A percentile compares a stretch with the other conserved stretches of the same genome.
phyloP scores from a whole-genome alignment of 2,797 vertebrate genomes.

The Bryconaethiops microstoma region DNA sequence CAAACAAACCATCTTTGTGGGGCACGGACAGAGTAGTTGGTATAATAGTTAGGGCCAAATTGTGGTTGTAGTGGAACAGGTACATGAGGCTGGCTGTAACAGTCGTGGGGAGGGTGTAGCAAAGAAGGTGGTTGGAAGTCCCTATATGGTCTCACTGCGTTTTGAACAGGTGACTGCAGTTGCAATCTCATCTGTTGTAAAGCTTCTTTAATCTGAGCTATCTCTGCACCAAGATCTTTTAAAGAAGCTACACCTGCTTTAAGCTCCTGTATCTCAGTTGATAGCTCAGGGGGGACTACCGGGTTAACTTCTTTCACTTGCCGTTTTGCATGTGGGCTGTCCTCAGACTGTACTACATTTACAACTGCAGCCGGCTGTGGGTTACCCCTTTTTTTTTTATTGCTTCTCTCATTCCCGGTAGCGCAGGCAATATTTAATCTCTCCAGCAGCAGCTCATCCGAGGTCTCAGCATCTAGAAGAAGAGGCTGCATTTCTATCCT shows the following conservation, averaged over 20 bases:
- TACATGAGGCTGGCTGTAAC: no score
- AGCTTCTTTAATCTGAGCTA: no score
- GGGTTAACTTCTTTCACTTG: not conserved
- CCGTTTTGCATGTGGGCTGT: not conserved
- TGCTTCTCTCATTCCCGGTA: constrained; percentile 10
- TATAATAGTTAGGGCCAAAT: no score
- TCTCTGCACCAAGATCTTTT: no score
- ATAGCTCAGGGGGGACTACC: not conserved
- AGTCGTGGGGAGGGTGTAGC: not conserved
- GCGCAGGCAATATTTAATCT: constrained; percentile 12
- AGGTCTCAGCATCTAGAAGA: not conserved
- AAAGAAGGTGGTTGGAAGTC: no score
- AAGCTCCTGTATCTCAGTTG: constrained; percentile 12
- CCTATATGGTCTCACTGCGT: no score
- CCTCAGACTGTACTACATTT: not conserved
- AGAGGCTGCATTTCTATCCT: not conserved
- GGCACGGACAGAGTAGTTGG: no score
- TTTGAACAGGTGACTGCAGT: no score
- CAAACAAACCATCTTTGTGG: constrained; percentile 7
- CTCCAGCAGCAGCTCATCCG: constrained; percentile 15
- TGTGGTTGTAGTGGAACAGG: not conserved
- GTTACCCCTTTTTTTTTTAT: constrained; percentile 17
- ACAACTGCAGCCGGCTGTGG: not conserved
- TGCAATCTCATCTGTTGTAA: no score
- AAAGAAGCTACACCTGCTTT: no score